Evolutionary conservation across 2,113 vertebrate genomes (phyloP).

Genomic region (Hypocryptadius cinnamomeus): DNA sequence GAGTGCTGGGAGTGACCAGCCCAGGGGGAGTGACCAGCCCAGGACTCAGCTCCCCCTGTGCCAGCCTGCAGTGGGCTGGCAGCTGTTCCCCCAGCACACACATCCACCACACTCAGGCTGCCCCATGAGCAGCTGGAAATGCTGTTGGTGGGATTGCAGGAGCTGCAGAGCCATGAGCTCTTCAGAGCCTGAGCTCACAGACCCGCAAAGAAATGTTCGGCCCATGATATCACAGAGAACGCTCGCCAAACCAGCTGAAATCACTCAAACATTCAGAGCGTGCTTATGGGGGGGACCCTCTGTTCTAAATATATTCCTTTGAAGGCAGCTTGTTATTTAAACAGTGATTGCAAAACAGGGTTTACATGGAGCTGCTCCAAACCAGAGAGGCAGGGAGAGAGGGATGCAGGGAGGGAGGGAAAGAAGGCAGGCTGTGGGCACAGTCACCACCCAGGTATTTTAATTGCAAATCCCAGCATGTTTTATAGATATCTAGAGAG

Average conservation of each 20-base stretch:
- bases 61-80: background rate
- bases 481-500: constrained; percentile 49
- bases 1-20: background rate
- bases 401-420: background rate
- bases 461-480: constrained; percentile 45
- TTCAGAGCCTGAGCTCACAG: background rate
- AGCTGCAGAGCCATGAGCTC: background rate
- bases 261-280: constrained; percentile 39
- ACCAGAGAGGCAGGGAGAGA: background rate
- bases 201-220: constrained; percentile 5
- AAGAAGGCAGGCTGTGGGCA: background rate
- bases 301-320: constrained; percentile 55
- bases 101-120: background rate
- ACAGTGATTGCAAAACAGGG: constrained; percentile 41
- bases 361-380: background rate
- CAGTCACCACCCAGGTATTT: constrained; percentile 47
- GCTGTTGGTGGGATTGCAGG: background rate
- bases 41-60: background rate
- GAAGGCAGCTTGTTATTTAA: constrained; percentile 52
- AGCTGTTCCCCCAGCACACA: background rate
- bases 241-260: constrained; percentile 62
- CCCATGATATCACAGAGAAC: constrained; percentile 47
- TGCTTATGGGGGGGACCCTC: background rate
- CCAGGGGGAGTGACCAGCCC: background rate
- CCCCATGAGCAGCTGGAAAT: background rate